Evolutionary conservation across 2,113 vertebrate genomes (phyloP), one percentile per base, ranked within the genome.

Genomic region (Arvicanthis niloticus): DNA sequence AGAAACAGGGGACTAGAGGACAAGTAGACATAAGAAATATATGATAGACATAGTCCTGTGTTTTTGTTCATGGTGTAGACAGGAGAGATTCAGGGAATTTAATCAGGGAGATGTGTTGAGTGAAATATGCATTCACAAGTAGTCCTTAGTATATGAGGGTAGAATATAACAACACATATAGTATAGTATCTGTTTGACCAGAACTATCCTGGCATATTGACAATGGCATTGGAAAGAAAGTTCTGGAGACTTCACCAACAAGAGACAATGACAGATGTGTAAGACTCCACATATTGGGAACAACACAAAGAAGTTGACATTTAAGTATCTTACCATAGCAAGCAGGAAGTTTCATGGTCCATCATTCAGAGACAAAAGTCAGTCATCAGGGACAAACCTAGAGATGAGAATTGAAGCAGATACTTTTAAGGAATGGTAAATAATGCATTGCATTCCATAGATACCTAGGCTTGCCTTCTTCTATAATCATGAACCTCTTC

Each of bases 381-480:
- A 78, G 9, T 19, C 53, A 80, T 80, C 17, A 80, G 8, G 26
- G 29, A 34, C 17, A 5, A 29, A 56, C 7, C 31, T 37, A 34
- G 1, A 80, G 51, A 4, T 51, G 22, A 51, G 17, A 56, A 37
- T 4, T 80, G 77, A 80, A 6, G 17, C 31, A 56, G 77, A 37
- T 7, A 37, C 0, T 17, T 22, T 7, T 56, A 37, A 21, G 77
- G 9, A 56, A 56, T n/a, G 4, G 2, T 22, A 4, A 9, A 37
- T 21, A 56, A 80, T 22, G 4, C 19, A 34, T 53, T 80, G 26
- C 9, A 19, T 19, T 80, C 34, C 31, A 80, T 5, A 80, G 10
- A 34, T 26, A 56, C 0, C 31, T 80, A 16, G 5, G 51, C 34
- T 80, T 80, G 17, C 2, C 31, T 56, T 80, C 31, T 15, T 53